A percentile compares a stretch with the other conserved stretches of the same genome.
Evolutionary conservation across 1,140 invertebrate genomes (phyloP).

Genomic region (Ectropis grisescens): DNA sequence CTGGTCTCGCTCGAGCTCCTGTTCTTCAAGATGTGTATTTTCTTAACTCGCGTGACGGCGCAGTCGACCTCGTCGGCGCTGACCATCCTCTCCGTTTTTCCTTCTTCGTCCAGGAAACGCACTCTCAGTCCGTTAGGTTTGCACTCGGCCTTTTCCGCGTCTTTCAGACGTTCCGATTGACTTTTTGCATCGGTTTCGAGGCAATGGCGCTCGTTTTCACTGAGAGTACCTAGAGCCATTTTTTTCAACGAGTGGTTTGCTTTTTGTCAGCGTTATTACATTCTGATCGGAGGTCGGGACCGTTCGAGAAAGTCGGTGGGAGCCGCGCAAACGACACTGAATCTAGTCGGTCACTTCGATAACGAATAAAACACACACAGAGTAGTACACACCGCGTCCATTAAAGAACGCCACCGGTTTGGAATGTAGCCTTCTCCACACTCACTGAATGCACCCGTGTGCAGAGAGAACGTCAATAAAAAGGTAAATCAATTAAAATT

Average conservation of each 20-base stretch:
- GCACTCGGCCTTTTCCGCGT: conserved; percentile 39
- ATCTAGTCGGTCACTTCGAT: conserved; percentile 36
- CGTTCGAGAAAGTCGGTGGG: no score
- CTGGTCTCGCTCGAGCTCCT: conserved; percentile 66
- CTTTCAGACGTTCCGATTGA: conserved; percentile 41
- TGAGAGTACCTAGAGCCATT: conserved; percentile 54
- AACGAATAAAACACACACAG: conserved; percentile 43
- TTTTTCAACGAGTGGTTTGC: conserved; percentile 19
- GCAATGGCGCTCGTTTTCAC: conserved; percentile 56
- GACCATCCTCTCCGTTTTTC: conserved; percentile 61
- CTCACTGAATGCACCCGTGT: conserved; percentile 41
- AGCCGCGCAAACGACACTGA: conserved; percentile 13
- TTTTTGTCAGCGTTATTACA: conserved; percentile 35
- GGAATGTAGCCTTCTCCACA: conserved; percentile 60
- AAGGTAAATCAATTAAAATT: conserved; percentile 20
- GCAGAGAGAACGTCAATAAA: conserved; percentile 28
- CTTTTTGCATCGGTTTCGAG: conserved; percentile 44
- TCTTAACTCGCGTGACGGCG: conserved; percentile 45
- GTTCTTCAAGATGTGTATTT: conserved; percentile 65
- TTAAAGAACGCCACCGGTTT: conserved; percentile 63
- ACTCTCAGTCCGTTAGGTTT: conserved; percentile 49
- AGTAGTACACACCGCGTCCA: conserved; percentile 54
- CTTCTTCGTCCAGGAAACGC: conserved; percentile 58
- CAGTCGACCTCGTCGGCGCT: conserved; percentile 59
- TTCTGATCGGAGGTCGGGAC: conserved; percentile 25